Conservation (phyloP, 1,140 invertebrate species). For the Dinoponera quadriceps region DNA sequence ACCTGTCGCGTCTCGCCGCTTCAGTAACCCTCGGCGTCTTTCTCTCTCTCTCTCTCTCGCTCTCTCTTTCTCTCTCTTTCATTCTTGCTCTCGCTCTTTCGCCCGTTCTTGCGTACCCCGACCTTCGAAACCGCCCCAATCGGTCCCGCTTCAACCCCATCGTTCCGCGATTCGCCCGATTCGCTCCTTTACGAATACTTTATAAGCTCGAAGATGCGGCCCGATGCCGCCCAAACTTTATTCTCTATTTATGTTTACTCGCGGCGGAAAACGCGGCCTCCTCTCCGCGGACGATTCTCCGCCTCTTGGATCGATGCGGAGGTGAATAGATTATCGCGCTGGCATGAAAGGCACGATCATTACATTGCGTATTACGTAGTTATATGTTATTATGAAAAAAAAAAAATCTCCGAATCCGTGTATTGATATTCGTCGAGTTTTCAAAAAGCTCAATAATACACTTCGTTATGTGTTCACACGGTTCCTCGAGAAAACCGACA, state of each 20-base stretch:
- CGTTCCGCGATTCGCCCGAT: constrained; percentile 62
- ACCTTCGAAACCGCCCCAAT: constrained; percentile 63
- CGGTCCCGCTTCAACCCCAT: constrained; percentile 72
- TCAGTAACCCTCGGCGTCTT: constrained; percentile 48
- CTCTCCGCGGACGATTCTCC: constrained; percentile 28
- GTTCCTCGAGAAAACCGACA: no score
- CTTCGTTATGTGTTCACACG: no score
- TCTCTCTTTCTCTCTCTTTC: neutral
- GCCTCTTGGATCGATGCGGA: constrained; percentile 2
- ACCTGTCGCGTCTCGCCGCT: constrained; percentile 69
- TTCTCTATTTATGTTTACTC: constrained; percentile 82
- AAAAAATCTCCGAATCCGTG: no score
- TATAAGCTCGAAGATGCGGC: constrained; percentile 77
- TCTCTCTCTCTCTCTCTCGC: no score
- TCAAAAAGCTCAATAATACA: no score
- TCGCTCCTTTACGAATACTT: constrained; percentile 83
- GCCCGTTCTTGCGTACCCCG: constrained; percentile 35
- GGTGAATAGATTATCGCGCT: constrained; percentile 35
- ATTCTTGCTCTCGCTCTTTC: constrained; percentile 10
- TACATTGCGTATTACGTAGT: neutral
- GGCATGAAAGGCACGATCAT: neutral
- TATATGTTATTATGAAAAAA: no score
- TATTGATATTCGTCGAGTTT: no score
- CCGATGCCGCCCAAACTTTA: constrained; percentile 77
- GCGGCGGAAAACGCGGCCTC: constrained; percentile 46